Evolutionary conservation across 1,140 invertebrate species (phyloP).

Genomic region (Nephotettix cincticeps): DNA sequence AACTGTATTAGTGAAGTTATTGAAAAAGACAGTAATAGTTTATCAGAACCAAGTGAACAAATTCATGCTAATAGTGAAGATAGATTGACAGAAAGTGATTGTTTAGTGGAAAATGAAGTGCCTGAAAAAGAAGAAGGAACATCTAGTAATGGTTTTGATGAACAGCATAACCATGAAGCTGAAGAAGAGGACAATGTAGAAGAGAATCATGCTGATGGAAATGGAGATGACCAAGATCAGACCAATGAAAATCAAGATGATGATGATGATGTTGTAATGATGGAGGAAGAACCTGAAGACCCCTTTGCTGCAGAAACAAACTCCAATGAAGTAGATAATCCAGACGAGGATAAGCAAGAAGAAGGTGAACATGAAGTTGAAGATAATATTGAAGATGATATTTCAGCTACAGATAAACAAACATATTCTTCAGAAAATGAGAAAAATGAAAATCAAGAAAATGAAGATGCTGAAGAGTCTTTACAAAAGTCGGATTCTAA

Average conservation of each 20-base stretch:
- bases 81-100: conserved; percentile 48
- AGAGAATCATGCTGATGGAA: conserved; percentile 37
- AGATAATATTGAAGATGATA: conserved; percentile 30
- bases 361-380: conserved; percentile 10
- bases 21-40: conserved; percentile 3
- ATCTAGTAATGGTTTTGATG: conserved; percentile 29
- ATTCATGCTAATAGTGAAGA: conserved; percentile 35
- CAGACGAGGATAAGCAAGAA: neutral
- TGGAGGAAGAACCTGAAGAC: conserved; percentile 28
- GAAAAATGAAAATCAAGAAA: neutral
- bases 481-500: conserved; percentile 32
- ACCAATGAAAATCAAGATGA: conserved; percentile 25
- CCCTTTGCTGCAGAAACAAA: neutral
- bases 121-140: conserved; percentile 38
- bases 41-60: neutral
- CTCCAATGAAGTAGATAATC: conserved; percentile 19
- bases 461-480: conserved; percentile 21
- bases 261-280: conserved; percentile 28
- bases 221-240: conserved; percentile 25
- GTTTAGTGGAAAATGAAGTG: conserved; percentile 46
- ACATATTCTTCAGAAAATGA: conserved; percentile 36
- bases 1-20: conserved; percentile 25
- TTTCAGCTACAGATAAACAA: conserved; percentile 36
- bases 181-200: conserved; percentile 43
- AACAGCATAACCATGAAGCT: conserved; percentile 39